Evolutionary conservation across 2,113 vertebrate genomes (phyloP).

Genomic region (Lasiurus borealis): DNA sequence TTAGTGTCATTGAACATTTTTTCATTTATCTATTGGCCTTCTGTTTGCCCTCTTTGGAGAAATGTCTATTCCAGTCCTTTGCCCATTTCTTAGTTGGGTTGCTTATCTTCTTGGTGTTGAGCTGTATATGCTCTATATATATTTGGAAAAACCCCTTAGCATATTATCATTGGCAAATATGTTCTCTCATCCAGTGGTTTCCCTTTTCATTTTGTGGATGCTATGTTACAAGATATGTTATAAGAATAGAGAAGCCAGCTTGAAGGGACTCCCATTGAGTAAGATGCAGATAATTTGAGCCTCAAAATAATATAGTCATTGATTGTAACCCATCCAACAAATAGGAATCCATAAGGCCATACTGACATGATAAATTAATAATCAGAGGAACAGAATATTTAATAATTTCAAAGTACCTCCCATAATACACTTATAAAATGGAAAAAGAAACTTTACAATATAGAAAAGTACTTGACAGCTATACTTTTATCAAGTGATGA

Average conservation of each 20-base stretch:
- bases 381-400: neutral
- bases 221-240: neutral
- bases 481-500: neutral
- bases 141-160: neutral
- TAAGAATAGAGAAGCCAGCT: neutral
- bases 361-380: neutral
- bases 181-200: neutral
- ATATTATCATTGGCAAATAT: neutral
- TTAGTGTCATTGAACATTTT: neutral
- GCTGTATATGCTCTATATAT: neutral
- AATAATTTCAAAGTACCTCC: conserved; percentile 10
- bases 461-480: neutral
- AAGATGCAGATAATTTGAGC: neutral
- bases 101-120: neutral
- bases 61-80: neutral
- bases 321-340: neutral
- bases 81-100: neutral
- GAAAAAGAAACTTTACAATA: neutral
- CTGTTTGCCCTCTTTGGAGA: neutral
- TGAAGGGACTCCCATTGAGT: neutral
- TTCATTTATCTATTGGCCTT: neutral
- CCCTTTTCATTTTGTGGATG: neutral
- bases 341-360: neutral
- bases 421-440: neutral
- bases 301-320: conserved; percentile 26